phyloP scores from a whole-genome alignment of 1,140 invertebrate species.

The Macrocentrus cingulum region DNA sequence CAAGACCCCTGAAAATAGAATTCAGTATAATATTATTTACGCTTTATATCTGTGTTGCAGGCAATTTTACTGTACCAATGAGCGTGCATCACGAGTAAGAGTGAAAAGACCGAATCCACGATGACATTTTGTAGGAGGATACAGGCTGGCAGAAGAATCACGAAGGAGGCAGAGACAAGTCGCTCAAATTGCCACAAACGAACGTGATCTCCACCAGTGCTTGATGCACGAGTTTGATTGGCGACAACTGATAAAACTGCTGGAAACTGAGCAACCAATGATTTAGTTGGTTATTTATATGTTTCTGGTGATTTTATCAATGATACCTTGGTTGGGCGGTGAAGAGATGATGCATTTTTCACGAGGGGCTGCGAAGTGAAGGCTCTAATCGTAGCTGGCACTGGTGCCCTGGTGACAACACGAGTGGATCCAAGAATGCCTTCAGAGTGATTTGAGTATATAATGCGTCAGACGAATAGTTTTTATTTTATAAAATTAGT shows the following conservation, averaged over 20 bases:
- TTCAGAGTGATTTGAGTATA: neutral
- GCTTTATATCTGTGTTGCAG: too few relatives aligned
- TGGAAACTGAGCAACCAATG: constrained; percentile 19
- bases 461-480: neutral
- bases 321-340: too few relatives aligned
- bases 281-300: neutral
- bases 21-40: constrained; percentile 7
- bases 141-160: constrained; percentile 67
- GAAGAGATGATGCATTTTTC: constrained; percentile 1
- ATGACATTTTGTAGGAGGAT: constrained; percentile 64
- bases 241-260: constrained; percentile 8
- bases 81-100: constrained; percentile 68
- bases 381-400: neutral
- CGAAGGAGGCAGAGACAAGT: constrained; percentile 60
- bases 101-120: constrained; percentile 68
- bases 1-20: constrained; percentile 73
- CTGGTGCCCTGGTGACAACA: neutral
- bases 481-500: neutral
- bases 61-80: constrained; percentile 65
- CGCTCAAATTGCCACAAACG: constrained; percentile 73
- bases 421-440: neutral
- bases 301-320: too few relatives aligned
- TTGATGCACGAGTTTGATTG: constrained; percentile 40
- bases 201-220: constrained; percentile 56
- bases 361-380: neutral